Base-by-base conservation (phyloP, 2,888 invertebrate genomes). In the Microctonus brassicae region DNA sequence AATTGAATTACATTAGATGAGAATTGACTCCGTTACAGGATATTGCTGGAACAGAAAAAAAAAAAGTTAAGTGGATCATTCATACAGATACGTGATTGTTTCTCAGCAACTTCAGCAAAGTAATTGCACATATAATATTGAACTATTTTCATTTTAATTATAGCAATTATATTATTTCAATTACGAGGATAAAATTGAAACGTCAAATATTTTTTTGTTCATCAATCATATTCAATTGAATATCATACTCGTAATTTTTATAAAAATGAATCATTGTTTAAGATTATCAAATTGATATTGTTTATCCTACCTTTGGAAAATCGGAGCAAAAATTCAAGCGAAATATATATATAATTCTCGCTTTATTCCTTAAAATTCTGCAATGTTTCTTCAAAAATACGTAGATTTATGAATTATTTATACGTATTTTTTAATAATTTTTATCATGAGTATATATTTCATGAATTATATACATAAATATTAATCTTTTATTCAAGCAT, bases 21-120 rank as follows among this genome's bases (percentile, higher is more conserved):
- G 29, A 67, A 75, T 70, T 74, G 70, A 70, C 73, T 73, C 77
- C 79, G 78, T 79, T 77, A 74, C 72, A 71, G 70, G 63, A 74
- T 75, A 76, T 77, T 73, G 77, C 82, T 82, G 80, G 5, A 82
- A 82, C 76, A 80, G 47, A 77, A 72, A 22, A 67, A 66, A 66
- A 34, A 65, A 36, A 34, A 36, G 7, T 58, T 26, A 67, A 67
- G 66, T 67, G 42, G 53, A 36, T 65, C 65, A 55, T 55, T 65
- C 33, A 36, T 55, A 65, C 65, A 55, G 36, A 65, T 22, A n/a
- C 9, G 13, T 36, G 53, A 65, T 65, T 65, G 65, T 65, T 34
- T 22, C 24, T 52, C 24, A 34, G 55, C 55, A 34, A 53, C 20
- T 24, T 52, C 55, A 53, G 20, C 36, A 55, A 26, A 64, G 34